A percentile compares a stretch with the other conserved stretches of the same genome.
Evolutionary conservation across 1,140 invertebrate genomes (phyloP).

Genomic region (Bombus superbus): DNA sequence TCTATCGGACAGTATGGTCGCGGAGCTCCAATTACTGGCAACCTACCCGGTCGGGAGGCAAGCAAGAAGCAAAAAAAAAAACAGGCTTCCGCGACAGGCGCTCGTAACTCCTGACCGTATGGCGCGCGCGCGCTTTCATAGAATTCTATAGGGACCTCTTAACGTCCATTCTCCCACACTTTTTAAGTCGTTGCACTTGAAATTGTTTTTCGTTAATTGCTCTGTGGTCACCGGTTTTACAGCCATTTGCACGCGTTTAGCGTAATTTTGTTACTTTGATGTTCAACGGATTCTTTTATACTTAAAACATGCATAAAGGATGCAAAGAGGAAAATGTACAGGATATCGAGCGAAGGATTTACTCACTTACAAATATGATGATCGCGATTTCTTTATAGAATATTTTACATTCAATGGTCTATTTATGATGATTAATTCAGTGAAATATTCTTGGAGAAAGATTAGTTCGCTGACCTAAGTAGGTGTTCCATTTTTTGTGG

Average conservation of each 20-base stretch:
- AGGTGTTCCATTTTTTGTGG: background rate
- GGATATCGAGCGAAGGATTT: background rate
- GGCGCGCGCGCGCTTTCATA: slow-evolving; percentile 8
- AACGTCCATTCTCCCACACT: background rate
- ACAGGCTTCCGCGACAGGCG: slow-evolving; percentile 19
- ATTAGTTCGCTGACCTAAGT: background rate
- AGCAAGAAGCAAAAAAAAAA: background rate
- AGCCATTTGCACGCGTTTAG: background rate
- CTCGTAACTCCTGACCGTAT: slow-evolving; percentile 24
- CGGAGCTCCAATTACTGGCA: slow-evolving; percentile 32
- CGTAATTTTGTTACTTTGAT: background rate
- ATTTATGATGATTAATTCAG: background rate
- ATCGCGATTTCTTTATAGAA: background rate
- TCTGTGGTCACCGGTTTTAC: background rate
- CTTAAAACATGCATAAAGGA: background rate
- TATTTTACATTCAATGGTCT: background rate
- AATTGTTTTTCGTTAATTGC: slow-evolving; percentile 3
- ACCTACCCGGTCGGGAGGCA: background rate
- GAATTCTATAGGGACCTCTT: background rate
- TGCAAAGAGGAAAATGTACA: background rate
- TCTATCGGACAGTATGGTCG: background rate
- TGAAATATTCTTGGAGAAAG: background rate
- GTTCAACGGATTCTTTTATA: background rate
- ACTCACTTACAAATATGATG: background rate
- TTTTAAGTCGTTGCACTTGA: background rate